Percentiles rank a stretch among this genome's conserved stretches.
phyloP scores from a whole-genome alignment of 2,797 vertebrate genomes.

The Centropyge bicolor region DNA sequence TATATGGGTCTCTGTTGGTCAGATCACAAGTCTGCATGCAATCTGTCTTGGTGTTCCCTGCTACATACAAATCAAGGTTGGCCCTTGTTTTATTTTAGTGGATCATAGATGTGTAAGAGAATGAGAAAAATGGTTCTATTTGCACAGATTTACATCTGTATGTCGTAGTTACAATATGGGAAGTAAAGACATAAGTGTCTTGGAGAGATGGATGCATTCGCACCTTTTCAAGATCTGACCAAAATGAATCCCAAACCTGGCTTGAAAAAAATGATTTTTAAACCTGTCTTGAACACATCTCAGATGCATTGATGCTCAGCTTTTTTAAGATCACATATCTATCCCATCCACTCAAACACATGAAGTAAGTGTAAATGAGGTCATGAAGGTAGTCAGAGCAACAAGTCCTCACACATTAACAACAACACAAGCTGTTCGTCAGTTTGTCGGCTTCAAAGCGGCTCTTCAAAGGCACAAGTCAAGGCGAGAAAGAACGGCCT shows the following conservation, averaged over 20 bases:
- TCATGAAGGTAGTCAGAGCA: neutral
- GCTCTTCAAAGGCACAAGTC: neutral
- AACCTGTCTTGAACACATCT: too few species aligned
- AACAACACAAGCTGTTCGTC: neutral
- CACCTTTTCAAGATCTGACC: neutral
- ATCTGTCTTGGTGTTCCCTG: neutral
- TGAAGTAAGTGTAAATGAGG: neutral
- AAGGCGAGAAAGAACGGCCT: neutral
- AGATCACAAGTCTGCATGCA: neutral
- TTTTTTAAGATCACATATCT: too few species aligned
- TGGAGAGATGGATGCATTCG: neutral
- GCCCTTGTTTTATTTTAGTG: too few species aligned
- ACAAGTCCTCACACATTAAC: neutral
- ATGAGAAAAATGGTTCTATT: neutral
- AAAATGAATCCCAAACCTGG: neutral
- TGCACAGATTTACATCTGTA: neutral
- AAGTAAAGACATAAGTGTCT: neutral
- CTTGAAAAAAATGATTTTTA: too few species aligned
- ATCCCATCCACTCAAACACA: neutral
- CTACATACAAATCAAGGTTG: too few species aligned
- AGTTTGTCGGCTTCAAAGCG: neutral
- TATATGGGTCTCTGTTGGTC: neutral
- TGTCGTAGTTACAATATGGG: neutral
- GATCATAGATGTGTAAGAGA: too few species aligned
- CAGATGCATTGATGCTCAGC: too few species aligned